A percentile compares a stretch with the other conserved stretches of the same genome.
Conservation (phyloP, 2,888 invertebrate genomes). For the Macaria notata region DNA sequence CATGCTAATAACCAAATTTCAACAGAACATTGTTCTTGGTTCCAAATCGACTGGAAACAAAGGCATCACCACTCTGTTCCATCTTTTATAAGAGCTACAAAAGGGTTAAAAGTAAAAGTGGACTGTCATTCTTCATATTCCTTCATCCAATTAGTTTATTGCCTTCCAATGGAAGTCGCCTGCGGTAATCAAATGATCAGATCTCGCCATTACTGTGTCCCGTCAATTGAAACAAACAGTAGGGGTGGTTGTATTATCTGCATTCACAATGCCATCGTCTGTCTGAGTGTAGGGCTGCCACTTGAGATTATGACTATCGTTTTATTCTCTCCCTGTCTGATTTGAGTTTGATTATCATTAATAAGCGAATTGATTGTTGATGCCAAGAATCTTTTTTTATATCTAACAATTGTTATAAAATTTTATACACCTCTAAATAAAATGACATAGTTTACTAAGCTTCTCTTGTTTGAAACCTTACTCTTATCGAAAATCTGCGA, state of each 20-base stretch:
- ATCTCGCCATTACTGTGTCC: conserved; percentile 23
- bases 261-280: conserved; percentile 29
- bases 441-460: no score
- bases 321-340: no score
- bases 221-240: conserved; percentile 38
- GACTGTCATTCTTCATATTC: neutral
- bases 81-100: no score
- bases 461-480: no score
- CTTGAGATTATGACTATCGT: neutral
- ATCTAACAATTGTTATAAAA: no score
- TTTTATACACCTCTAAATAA: no score
- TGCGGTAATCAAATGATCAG: conserved; percentile 26
- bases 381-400: no score
- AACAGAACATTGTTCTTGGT: conserved; percentile 1
- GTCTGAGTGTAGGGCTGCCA: conserved; percentile 25
- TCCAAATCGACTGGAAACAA: neutral
- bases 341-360: no score
- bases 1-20: conserved; percentile 3
- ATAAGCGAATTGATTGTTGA: no score
- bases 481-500: no score
- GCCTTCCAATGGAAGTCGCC: conserved; percentile 21
- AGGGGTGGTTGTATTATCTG: conserved; percentile 28
- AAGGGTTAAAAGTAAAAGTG: no score
- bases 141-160: conserved; percentile 17
- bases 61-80: neutral